Evolutionary conservation across 2,113 vertebrate genomes (phyloP).

Genomic region (Axis porcinus): DNA sequence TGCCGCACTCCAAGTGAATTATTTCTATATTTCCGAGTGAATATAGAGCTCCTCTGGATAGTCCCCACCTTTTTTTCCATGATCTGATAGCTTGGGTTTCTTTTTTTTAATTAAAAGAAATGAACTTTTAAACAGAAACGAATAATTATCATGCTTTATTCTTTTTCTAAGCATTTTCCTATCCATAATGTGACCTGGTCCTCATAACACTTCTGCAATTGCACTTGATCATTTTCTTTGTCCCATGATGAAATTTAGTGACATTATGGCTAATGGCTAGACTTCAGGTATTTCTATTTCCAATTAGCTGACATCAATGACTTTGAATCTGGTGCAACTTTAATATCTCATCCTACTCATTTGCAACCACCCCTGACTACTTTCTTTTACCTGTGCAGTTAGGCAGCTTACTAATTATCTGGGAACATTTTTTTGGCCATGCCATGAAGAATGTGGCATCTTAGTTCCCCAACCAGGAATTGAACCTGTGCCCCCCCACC

Average conservation of each 20-base stretch:
- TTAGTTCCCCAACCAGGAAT: background rate
- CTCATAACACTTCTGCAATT: background rate
- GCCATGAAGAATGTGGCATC: background rate
- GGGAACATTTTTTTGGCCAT: background rate
- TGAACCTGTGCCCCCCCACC: background rate
- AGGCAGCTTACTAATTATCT: background rate
- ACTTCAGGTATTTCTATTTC: background rate
- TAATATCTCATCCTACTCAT: background rate
- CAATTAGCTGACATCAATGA: background rate
- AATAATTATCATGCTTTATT: slow-evolving; percentile 2
- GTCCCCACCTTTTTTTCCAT: background rate
- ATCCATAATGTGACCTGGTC: background rate
- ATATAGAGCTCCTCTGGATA: background rate
- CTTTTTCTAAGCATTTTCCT: background rate
- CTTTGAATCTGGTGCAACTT: background rate
- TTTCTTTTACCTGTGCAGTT: background rate
- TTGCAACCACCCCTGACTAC: background rate
- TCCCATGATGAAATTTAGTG: background rate
- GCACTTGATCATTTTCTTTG: background rate
- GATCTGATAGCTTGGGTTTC: background rate
- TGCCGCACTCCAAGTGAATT: background rate
- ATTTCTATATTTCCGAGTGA: background rate
- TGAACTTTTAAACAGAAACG: background rate
- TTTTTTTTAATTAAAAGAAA: background rate
- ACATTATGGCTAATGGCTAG: background rate